phyloP scores from a whole-genome alignment of 35 echinoderm and acorn worm genomes.

The Holothuria glaberrima region DNA sequence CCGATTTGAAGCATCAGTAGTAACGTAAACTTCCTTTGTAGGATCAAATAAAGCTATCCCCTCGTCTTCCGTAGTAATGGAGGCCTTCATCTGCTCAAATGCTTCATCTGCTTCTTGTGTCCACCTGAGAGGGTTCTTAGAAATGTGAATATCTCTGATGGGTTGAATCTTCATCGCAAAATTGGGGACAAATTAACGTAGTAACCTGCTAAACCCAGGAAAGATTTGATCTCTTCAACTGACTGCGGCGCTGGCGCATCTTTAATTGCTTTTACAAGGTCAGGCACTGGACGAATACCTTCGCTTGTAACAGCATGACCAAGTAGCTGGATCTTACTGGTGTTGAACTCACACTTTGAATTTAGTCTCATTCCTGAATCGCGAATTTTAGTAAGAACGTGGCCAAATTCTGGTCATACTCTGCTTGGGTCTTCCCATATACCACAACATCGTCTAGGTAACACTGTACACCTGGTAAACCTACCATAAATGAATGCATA shows the following conservation, averaged over 20 bases:
- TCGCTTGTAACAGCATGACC: constrained; percentile 38
- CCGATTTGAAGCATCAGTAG: constrained; percentile 62
- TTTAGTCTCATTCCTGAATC: constrained; percentile 60
- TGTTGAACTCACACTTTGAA: constrained; percentile 67
- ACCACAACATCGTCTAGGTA: constrained; percentile 81
- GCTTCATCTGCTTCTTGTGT: constrained; percentile 14
- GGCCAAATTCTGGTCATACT: constrained; percentile 53
- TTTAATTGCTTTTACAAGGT: constrained; percentile 12
- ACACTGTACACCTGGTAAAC: constrained; percentile 61
- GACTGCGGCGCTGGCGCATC: constrained; percentile 29
- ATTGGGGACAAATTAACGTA: constrained; percentile 72
- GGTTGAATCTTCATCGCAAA: neutral
- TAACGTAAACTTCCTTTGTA: constrained; percentile 23
- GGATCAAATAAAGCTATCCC: constrained; percentile 52
- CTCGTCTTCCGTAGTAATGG: constrained; percentile 17
- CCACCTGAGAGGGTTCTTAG: neutral
- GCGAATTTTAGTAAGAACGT: constrained; percentile 46
- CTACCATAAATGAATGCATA: constrained; percentile 49
- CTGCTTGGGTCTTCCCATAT: constrained; percentile 55
- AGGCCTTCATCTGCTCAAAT: constrained; percentile 42
- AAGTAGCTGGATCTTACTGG: constrained; percentile 45
- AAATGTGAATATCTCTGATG: constrained; percentile 31
- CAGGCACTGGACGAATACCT: constrained; percentile 1
- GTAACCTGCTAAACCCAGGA: constrained; percentile 57
- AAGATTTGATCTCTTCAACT: constrained; percentile 50